Base-by-base conservation (phyloP, 1,140 invertebrate genomes). In the Ptiloglossa arizonensis region DNA sequence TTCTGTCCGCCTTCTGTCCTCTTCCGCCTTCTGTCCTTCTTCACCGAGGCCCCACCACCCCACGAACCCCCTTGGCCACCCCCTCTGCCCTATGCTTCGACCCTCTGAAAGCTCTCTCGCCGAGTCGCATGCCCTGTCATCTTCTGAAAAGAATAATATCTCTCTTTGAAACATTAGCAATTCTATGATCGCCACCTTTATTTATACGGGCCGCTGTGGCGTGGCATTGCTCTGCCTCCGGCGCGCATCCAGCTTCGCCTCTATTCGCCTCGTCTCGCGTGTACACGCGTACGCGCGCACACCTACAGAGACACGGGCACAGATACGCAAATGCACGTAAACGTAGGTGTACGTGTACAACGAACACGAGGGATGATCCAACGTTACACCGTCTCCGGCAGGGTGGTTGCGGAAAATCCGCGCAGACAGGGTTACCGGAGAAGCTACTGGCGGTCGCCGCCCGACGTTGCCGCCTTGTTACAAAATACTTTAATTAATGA, bases 401-500 rank as follows among this genome's bases (percentile, higher is more conserved):
- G 44, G 52, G 38, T 72, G 74, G 67, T 54, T 68, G 41, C 52
- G 73, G 46, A 71, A 77, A 71, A 77, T 77, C 60, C 75, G 57
- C 57, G 57, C 75, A 77, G 67, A 75, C 74, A 83, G 80, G 81
- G 48, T 29, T 19, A 6, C 22, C 44, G 52, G 32, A n/a, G n/a
- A n/a, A n/a, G n/a, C n/a, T n/a, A n/a, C n/a, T n/a, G 22, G 32
- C 69, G 68, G 32, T 46, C 50, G 24, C n/a, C 32, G 38, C 46
- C 66, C 78, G 44, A 35, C 63, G 13, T 76, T 38, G n/a, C 68
- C 46, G 82, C 80, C 88, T 89, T 88, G 86, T 90, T 91, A 90
- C 86, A 87, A 90, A 91, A 89, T 89, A 90, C 87, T 91, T 91
- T 90, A 92, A 91, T 92, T 91, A 92, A 92, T 92, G 90, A 91